These are phyloP conservation scores for Stomatorhinus walkeri DNA, from an alignment of 2,797 vertebrate genomes.

Conservation along the genomic window DNA sequence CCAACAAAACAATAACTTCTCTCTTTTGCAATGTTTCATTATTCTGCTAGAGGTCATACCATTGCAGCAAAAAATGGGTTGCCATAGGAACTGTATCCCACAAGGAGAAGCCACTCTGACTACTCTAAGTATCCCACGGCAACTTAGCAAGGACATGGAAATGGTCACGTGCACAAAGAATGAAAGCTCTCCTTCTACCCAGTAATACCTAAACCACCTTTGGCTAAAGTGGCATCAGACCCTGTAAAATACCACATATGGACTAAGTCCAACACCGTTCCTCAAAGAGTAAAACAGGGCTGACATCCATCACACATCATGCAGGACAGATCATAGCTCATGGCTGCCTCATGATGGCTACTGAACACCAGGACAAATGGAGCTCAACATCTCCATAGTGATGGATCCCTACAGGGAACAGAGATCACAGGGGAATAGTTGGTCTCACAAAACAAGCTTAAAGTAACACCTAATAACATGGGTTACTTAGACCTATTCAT, in stretches of 20 bases:
- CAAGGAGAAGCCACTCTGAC: slow-evolving; percentile 33
- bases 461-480: background rate
- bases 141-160: slow-evolving; percentile 30
- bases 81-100: slow-evolving; percentile 50
- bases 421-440: background rate
- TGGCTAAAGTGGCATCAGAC: background rate
- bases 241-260: background rate
- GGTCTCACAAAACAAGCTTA: background rate
- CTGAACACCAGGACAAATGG: background rate
- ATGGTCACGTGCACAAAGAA: slow-evolving; percentile 18
- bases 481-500: background rate
- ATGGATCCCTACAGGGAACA: background rate
- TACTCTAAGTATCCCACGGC: slow-evolving; percentile 37
- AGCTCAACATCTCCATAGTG: background rate
- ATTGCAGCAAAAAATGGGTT: slow-evolving; percentile 33
- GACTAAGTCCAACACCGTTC: background rate
- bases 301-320: background rate
- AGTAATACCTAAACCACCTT: background rate
- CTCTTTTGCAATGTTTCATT: slow-evolving; percentile 19
- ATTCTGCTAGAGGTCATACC: slow-evolving; percentile 23
- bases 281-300: background rate
- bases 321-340: background rate
- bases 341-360: background rate
- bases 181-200: background rate
- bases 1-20: background rate